Percentiles rank a stretch among this genome's conserved stretches.
These are phyloP conservation scores for Antheraea assamensis DNA, from an alignment of 2,888 invertebrate genomes.

Conservation along the genomic window DNA sequence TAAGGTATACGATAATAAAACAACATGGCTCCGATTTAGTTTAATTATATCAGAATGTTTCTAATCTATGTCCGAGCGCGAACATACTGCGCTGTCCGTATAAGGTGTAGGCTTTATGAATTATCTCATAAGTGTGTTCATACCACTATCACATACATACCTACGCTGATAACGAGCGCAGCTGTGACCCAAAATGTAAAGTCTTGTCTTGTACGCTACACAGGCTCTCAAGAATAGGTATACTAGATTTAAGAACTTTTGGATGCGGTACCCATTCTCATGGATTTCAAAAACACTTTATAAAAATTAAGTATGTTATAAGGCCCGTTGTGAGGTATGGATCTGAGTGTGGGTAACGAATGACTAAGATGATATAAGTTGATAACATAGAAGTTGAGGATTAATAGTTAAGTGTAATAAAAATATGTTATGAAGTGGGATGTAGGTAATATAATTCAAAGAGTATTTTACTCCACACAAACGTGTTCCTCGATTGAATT, in stretches of 20 bases:
- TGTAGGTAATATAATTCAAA: no score
- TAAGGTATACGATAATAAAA: constrained; percentile 1
- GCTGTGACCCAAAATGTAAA: constrained; percentile 74
- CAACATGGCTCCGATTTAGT: constrained; percentile 10
- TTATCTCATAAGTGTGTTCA: constrained; percentile 47
- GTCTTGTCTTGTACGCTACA: constrained; percentile 39
- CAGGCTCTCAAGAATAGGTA: constrained; percentile 26
- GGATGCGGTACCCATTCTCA: neutral
- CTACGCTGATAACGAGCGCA: constrained; percentile 61
- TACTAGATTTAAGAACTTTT: constrained; percentile 30
- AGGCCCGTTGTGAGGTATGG: no score
- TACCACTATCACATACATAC: constrained; percentile 58
- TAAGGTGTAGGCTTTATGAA: constrained; percentile 57
- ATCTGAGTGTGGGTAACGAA: no score
- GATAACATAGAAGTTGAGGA: no score
- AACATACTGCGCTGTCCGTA: constrained; percentile 36
- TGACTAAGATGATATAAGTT: no score
- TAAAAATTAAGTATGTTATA: neutral
- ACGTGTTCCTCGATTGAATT: no score
- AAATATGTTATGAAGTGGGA: no score
- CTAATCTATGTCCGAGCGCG: constrained; percentile 16
- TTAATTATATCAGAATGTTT: constrained; percentile 19
- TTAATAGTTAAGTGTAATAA: no score
- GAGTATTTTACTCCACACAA: no score
- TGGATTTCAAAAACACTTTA: neutral